Percentiles rank a stretch among this genome's conserved stretches.
phyloP scores from a whole-genome alignment of 2,797 vertebrate genomes.

The Rhynchonycteris naso region DNA sequence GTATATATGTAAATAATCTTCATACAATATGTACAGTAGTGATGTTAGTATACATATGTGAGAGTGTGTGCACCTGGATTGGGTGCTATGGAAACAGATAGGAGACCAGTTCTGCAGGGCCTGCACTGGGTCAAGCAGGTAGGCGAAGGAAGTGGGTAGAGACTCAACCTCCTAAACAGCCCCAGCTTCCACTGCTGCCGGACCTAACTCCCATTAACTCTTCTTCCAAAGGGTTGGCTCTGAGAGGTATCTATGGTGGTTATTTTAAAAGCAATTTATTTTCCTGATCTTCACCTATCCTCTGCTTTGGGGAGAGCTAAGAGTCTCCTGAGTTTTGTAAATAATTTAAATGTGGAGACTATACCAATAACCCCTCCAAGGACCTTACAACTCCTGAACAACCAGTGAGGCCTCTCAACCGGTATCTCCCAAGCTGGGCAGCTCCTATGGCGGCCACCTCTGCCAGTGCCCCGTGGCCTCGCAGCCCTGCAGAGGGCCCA shows the following conservation, averaged over 20 bases:
- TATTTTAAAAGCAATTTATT: neutral
- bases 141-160: neutral
- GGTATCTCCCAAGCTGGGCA: neutral
- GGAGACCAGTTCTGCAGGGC: neutral
- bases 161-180: neutral
- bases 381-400: neutral
- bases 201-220: neutral
- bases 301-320: neutral
- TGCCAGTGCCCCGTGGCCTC: neutral
- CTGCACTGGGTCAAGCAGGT: neutral
- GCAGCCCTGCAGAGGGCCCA: neutral
- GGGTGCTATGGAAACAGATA: neutral
- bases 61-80: neutral
- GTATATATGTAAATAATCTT: neutral
- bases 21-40: neutral
- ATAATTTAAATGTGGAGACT: neutral
- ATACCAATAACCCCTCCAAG: neutral
- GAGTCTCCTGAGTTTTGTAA: neutral
- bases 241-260: neutral
- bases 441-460: neutral
- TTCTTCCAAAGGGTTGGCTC: neutral
- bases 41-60: neutral
- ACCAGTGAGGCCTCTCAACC: neutral
- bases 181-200: neutral
- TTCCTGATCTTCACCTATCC: neutral